These are phyloP conservation scores for Xylophagus ater DNA, from an alignment of 2,888 invertebrate species.

Conservation along the genomic window DNA sequence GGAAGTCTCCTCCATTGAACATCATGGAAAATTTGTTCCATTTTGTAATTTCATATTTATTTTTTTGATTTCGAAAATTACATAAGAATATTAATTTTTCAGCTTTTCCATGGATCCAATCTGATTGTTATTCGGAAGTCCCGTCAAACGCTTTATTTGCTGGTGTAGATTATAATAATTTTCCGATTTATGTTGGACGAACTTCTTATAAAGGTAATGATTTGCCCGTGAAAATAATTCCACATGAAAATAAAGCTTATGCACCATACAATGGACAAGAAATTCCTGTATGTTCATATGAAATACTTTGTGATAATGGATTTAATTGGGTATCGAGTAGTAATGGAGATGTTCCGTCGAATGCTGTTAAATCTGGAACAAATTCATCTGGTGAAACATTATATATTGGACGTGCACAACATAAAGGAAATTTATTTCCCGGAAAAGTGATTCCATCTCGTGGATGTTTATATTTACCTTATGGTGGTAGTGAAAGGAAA, in stretches of 20 bases:
- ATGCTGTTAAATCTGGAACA: constrained; percentile 29
- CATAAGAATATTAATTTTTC: too few species aligned
- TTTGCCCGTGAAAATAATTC: constrained; percentile 51
- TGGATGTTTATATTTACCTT: constrained; percentile 52
- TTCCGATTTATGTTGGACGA: constrained; percentile 65
- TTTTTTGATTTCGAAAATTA: too few species aligned
- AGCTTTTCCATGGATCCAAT: too few species aligned
- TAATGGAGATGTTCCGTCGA: constrained; percentile 22
- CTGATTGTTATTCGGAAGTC: too few species aligned
- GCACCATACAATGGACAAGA: constrained; percentile 52
- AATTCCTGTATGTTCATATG: constrained; percentile 39
- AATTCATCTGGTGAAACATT: constrained; percentile 43
- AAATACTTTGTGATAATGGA: constrained; percentile 35
- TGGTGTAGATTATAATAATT: too few species aligned
- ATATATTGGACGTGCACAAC: constrained; percentile 42
- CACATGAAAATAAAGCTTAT: constrained; percentile 50
- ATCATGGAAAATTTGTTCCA: too few species aligned
- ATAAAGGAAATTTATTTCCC: constrained; percentile 31
- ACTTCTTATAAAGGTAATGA: constrained; percentile 51
- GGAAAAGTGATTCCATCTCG: constrained; percentile 52
- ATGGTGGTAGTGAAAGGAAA: constrained; percentile 53
- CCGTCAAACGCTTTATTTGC: too few species aligned
- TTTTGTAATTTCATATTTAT: too few species aligned
- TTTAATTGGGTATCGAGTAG: constrained; percentile 22
- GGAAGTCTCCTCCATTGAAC: too few species aligned